Percentiles rank a stretch among this genome's conserved stretches.
These are phyloP conservation scores for Macrotrachela quadricornifera DNA, from an alignment of 1,140 invertebrate genomes.

Conservation along the genomic window DNA sequence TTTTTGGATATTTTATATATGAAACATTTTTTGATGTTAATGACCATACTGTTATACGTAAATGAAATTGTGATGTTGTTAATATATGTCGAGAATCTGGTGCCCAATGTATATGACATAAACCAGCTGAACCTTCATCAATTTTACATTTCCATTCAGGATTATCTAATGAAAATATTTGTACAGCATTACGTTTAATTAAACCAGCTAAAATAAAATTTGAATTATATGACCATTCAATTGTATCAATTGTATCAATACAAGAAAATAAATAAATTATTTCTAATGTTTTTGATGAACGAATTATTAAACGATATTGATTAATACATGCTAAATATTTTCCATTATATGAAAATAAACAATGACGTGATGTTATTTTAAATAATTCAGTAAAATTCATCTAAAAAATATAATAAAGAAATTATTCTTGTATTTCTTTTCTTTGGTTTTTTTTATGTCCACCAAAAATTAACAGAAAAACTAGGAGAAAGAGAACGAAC, in stretches of 20 bases:
- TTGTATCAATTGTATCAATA: conserved; percentile 25
- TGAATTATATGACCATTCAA: conserved; percentile 34
- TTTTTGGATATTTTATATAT: conserved; percentile 33
- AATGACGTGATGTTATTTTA: too few species aligned
- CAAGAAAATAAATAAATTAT: conserved; percentile 26
- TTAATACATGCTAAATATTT: conserved; percentile 23
- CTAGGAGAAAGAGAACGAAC: conserved; percentile 36
- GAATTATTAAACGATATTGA: conserved; percentile 25
- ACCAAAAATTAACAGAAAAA: conserved; percentile 45
- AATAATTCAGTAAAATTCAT: too few species aligned
- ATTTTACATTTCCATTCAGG: conserved; percentile 35
- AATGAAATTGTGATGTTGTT: conserved; percentile 32
- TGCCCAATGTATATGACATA: conserved; percentile 28
- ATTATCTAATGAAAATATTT: conserved; percentile 28
- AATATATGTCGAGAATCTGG: conserved; percentile 33
- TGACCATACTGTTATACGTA: conserved; percentile 34
- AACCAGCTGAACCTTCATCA: conserved; percentile 32
- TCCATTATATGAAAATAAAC: conserved; percentile 11
- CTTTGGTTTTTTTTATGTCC: neutral
- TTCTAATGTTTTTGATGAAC: conserved; percentile 25
- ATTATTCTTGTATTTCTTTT: too few species aligned
- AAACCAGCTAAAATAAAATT: conserved; percentile 30
- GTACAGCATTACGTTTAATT: conserved; percentile 28
- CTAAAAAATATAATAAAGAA: too few species aligned
- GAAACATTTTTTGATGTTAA: conserved; percentile 30